phyloP scores from a whole-genome alignment of 2,888 invertebrate species.

The Bimastos eiseni region DNA sequence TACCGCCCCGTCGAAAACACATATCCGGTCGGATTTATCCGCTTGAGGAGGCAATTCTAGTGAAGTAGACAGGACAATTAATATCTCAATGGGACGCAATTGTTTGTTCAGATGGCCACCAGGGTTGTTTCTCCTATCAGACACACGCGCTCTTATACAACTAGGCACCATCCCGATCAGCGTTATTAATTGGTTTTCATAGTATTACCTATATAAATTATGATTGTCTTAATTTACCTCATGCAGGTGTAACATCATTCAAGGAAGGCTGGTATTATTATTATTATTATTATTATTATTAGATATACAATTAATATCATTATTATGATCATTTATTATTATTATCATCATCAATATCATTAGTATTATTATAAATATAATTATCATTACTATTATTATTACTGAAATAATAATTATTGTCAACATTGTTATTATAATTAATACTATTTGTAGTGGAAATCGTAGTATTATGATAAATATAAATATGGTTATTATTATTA shows the following conservation, averaged over 20 bases:
- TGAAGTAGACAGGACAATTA: background rate
- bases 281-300: constrained; percentile 7
- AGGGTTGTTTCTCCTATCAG: background rate
- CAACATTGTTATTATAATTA: no score
- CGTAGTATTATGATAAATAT: no score
- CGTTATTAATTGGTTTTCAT: background rate
- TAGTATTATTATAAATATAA: no score
- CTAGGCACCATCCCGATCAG: background rate
- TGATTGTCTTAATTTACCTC: background rate
- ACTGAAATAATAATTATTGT: no score
- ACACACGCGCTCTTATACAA: background rate
- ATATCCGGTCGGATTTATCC: background rate
- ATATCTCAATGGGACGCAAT: background rate
- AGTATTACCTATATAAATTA: background rate
- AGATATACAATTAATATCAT: no score
- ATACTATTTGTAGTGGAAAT: no score
- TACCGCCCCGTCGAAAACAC: constrained; percentile 1
- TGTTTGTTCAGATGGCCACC: background rate
- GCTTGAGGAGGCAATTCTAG: background rate
- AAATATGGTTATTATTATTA: no score
- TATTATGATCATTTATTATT: no score
- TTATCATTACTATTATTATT: no score
- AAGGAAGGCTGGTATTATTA: background rate
- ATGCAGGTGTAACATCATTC: no score
- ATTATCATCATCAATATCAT: no score